Conservation (phyloP, 2,797 vertebrate species). For the Pseudomugil gertrudae region DNA sequence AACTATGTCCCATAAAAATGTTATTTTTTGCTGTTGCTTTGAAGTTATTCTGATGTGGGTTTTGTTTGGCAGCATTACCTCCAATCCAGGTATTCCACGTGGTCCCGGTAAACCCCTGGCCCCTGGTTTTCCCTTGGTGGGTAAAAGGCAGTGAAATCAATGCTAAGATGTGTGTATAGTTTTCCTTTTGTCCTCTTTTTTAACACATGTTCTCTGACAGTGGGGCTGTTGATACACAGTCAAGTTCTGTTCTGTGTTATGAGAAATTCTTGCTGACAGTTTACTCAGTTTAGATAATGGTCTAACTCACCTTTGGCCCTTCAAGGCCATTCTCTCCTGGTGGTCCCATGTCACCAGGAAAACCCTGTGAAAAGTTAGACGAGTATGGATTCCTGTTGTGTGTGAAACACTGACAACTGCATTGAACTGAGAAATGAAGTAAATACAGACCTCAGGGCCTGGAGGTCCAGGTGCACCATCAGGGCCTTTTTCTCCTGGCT, state of each 20-base stretch:
- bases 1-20: constrained; percentile 30
- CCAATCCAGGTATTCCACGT: constrained; percentile 89
- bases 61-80: constrained; percentile 79
- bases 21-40: constrained; percentile 28
- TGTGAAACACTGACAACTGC: background rate
- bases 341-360: constrained; percentile 96
- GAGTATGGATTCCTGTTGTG: background rate
- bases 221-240: background rate
- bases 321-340: constrained; percentile 95
- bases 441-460: constrained; percentile 89
- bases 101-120: constrained; percentile 94
- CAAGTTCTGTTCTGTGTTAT: constrained; percentile 5
- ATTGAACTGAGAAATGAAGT: constrained; percentile 1
- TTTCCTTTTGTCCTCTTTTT: background rate
- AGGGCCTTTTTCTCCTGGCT: constrained; percentile 90
- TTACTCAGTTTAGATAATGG: background rate
- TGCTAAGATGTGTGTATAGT: constrained; percentile 15
- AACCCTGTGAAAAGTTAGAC: constrained; percentile 84
- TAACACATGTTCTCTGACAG: constrained; percentile 5
- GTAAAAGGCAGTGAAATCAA: constrained; percentile 28
- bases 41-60: constrained; percentile 23
- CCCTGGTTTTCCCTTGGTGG: constrained; percentile 90
- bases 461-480: constrained; percentile 87
- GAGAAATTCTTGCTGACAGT: background rate
- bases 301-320: constrained; percentile 90